Evolutionary conservation across 2,888 invertebrate genomes (phyloP).

Genomic region (Graphium colonna): DNA sequence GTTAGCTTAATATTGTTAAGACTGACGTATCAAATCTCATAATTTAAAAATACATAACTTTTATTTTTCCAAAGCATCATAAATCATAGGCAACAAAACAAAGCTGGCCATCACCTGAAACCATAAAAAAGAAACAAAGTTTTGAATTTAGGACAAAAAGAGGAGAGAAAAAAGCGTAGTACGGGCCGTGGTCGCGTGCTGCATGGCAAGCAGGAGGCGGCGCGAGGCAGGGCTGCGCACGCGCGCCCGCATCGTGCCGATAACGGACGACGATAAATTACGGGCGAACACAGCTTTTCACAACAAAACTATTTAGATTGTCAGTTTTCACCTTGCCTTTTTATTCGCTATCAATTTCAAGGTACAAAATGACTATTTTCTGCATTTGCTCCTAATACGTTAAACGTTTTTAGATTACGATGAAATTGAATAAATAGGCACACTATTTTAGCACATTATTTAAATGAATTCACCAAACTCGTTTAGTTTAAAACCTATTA

Average conservation of each 20-base stretch:
- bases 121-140: neutral
- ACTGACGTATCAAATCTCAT: too few relatives aligned
- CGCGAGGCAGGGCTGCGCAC: conserved; percentile 52
- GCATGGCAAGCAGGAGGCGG: conserved; percentile 53
- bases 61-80: too few relatives aligned
- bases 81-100: neutral
- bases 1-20: too few relatives aligned
- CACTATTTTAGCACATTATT: too few relatives aligned
- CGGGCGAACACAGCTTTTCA: conserved; percentile 64
- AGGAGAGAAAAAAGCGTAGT: conserved; percentile 36
- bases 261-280: conserved; percentile 75
- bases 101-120: neutral
- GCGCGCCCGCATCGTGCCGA: conserved; percentile 70
- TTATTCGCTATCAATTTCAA: conserved; percentile 40
- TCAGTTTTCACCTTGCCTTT: conserved; percentile 69
- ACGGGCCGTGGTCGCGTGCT: conserved; percentile 62
- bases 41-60: too few relatives aligned
- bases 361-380: conserved; percentile 19
- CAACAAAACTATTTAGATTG: conserved; percentile 53
- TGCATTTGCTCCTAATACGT: conserved; percentile 13
- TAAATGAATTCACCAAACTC: too few relatives aligned
- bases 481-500: too few relatives aligned
- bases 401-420: conserved; percentile 19
- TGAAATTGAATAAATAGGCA: conserved; percentile 11
- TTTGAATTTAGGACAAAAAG: conserved; percentile 12